A percentile compares a stretch with the other conserved stretches of the same genome.
Evolutionary conservation across 2,113 vertebrate species (phyloP).

Genomic region (Pangasianodon hypophthalmus): DNA sequence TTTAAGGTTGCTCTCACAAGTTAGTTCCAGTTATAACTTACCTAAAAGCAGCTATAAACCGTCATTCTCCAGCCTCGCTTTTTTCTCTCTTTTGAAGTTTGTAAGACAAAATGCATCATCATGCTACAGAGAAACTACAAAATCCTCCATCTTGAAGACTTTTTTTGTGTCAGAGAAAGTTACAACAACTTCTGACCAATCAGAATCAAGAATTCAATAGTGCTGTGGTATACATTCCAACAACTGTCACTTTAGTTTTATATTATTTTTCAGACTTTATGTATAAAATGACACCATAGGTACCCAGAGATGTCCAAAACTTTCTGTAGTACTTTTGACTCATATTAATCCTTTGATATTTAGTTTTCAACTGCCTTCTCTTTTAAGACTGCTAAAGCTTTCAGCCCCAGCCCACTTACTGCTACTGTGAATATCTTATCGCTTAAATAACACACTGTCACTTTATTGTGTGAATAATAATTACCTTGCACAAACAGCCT

Average conservation of each 20-base stretch:
- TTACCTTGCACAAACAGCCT: background rate
- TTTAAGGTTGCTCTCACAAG: background rate
- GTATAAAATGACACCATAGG: background rate
- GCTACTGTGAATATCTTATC: conserved; percentile 23
- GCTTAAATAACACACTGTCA: conserved; percentile 24
- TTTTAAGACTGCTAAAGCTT: conserved; percentile 6
- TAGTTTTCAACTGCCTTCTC: background rate
- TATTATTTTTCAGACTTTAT: background rate
- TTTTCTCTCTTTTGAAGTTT: too few species aligned
- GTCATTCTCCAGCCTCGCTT: too few species aligned
- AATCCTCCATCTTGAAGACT: background rate
- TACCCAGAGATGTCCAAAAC: background rate
- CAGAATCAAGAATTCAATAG: background rate
- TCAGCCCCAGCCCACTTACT: conserved; percentile 1
- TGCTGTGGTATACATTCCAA: background rate
- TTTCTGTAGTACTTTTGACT: too few species aligned
- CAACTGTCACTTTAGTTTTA: background rate
- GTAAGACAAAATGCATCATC: too few species aligned
- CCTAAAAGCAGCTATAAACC: too few species aligned
- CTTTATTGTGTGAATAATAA: conserved; percentile 17
- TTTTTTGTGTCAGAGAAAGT: background rate
- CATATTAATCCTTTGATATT: background rate
- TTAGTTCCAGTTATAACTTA: too few species aligned
- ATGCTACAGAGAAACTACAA: background rate
- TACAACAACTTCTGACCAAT: background rate